Base-by-base conservation (phyloP, 2,888 invertebrate species). In the Thelaira solivaga region DNA sequence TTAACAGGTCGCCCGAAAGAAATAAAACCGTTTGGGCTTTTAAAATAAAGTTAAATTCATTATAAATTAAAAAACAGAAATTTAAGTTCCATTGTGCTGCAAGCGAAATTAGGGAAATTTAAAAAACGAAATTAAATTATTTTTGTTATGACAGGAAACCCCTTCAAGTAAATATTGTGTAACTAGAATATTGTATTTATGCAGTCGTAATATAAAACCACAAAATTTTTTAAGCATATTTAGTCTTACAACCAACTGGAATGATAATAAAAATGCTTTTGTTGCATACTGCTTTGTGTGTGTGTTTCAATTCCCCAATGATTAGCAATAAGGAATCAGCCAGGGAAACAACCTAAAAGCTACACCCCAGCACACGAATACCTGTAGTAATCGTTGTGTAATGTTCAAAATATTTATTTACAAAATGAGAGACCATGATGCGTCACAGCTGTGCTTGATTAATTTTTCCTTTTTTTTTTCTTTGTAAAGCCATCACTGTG, bases 391-490 rank as follows among this genome's bases (percentile, higher is more conserved):
- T 11, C 61, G 61, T 47, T 36, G 59, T 41, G 49, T 64, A 76
- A 69, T 49, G 26, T 10, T 18, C 5, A 53, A 47, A 59, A 45
- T 26, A 62, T 55, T 31, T 61, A 47, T 51, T 49, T 62, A 43
- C 26, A 24, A 62, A 62, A 41, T 26, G 57, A 64, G 57, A 73
- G 69, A 78, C 69, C 67, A 73, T 73, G 73, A 69, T 69, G 64
- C 64, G 78, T 74, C 78, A 69, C 82, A 82, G 81, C 81, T 82
- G 82, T 81, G 77, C 69, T 78, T 81, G 81, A 82, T 82, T 82
- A 82, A 81, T 80, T 82, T 57, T 76, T 62, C 72, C n/a, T n/a
- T n/a, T n/a, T n/a, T n/a, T n/a, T n/a, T n/a, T n/a, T n/a, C n/a
- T n/a, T n/a, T n/a, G n/a, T 76, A 77, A 80, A 74, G 45, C 73